These are phyloP conservation scores for Dinocampus coccinellae DNA, from an alignment of 2,888 invertebrate genomes.

Conservation along the genomic window DNA sequence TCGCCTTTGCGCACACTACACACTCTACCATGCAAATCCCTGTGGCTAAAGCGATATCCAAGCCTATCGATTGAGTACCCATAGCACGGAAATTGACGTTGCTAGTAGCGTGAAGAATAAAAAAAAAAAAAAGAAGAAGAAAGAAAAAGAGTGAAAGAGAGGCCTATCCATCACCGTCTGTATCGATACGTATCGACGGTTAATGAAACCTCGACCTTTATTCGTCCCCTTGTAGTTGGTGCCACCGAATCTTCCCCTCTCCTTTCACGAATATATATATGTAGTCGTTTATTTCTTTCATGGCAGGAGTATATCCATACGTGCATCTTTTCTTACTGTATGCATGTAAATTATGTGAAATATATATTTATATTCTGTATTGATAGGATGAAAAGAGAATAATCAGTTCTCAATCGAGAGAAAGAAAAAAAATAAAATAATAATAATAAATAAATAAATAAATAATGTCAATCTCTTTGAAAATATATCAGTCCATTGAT, in stretches of 20 bases:
- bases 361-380: neutral
- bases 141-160: slow-evolving; percentile 20
- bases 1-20: slow-evolving; percentile 41
- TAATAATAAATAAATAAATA: no score
- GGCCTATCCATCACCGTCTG: slow-evolving; percentile 44
- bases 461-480: no score
- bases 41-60: slow-evolving; percentile 42
- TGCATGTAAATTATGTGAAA: neutral
- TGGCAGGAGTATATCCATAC: neutral
- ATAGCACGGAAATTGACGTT: slow-evolving; percentile 40
- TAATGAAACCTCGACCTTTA: slow-evolving; percentile 43
- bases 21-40: slow-evolving; percentile 41
- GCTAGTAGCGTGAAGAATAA: slow-evolving; percentile 10
- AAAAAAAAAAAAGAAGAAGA: neutral
- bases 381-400: neutral
- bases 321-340: neutral
- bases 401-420: neutral
- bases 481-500: neutral
- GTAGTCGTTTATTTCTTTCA: slow-evolving; percentile 3
- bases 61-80: slow-evolving; percentile 39
- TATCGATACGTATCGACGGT: slow-evolving; percentile 41
- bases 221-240: neutral
- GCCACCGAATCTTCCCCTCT: neutral
- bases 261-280: slow-evolving; percentile 7
- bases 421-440: neutral